Conservation (phyloP, 2,113 vertebrate genomes). For the Mus spicilegus region DNA sequence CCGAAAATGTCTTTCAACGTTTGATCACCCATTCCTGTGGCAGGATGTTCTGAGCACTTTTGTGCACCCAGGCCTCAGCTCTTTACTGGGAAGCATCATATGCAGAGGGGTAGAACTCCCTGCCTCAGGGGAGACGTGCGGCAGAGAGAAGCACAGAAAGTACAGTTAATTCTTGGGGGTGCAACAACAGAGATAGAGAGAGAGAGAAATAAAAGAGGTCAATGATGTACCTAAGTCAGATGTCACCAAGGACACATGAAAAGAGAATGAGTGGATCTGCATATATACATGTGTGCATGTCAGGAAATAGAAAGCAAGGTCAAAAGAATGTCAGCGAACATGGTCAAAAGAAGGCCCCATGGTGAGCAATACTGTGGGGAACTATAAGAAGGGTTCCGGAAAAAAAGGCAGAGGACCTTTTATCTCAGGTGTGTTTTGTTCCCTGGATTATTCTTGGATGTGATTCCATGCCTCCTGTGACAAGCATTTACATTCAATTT, state of each 20-base stretch:
- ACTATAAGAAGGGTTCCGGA: not conserved
- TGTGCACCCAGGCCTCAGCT: rapidly evolving
- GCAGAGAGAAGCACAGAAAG: rapidly evolving
- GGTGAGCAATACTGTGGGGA: not conserved
- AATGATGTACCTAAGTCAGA: not conserved
- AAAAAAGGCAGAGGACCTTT: not conserved
- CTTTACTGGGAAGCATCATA: not conserved
- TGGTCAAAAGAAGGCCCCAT: not conserved
- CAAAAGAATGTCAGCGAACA: not conserved
- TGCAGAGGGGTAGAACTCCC: not conserved
- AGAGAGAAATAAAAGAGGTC: not conserved
- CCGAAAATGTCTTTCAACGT: not conserved
- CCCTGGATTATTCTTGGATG: not conserved
- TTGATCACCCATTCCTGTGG: not conserved
- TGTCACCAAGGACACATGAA: not conserved
- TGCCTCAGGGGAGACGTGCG: not conserved
- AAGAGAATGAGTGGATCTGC: too few relatives aligned
- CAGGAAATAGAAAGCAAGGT: not conserved
- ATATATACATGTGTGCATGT: not conserved
- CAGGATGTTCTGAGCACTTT: not conserved
- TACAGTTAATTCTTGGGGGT: not conserved
- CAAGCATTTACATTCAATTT: not conserved
- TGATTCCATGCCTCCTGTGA: not conserved
- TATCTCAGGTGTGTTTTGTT: not conserved
- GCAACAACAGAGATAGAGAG: too few relatives aligned